Percentiles rank a stretch among this genome's conserved stretches.
Conservation (phyloP, 2,113 vertebrate species). For the Seriola dumerili region DNA sequence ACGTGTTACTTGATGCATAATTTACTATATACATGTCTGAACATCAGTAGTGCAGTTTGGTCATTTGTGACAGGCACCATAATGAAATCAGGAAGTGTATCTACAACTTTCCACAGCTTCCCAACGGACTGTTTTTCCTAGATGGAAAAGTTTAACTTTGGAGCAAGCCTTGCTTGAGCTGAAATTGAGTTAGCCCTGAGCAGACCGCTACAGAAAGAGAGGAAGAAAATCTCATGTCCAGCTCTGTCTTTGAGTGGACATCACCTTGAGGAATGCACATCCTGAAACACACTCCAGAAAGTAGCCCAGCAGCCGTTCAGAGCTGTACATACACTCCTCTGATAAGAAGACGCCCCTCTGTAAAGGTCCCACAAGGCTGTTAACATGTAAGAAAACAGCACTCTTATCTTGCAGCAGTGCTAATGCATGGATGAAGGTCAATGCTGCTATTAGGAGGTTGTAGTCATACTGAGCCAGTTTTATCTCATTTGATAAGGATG, state of each 20-base stretch:
- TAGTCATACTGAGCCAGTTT: slow-evolving; percentile 28
- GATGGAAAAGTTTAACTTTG: neutral
- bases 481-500: slow-evolving; percentile 60
- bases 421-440: slow-evolving; percentile 68
- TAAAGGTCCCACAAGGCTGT: slow-evolving; percentile 21
- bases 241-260: neutral
- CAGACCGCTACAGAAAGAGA: neutral
- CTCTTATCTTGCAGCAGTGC: slow-evolving; percentile 33
- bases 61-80: no score
- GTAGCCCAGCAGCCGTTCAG: neutral
- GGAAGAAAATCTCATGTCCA: neutral
- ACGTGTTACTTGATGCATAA: no score
- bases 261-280: slow-evolving; percentile 7
- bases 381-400: slow-evolving; percentile 56
- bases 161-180: fast-evolving
- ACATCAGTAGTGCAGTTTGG: no score
- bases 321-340: slow-evolving; percentile 7
- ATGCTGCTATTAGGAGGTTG: slow-evolving; percentile 47
- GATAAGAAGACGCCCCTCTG: slow-evolving; percentile 46
- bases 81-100: no score
- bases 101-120: neutral
- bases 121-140: neutral
- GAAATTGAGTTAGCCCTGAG: neutral
- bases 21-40: no score
- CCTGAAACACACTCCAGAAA: neutral